phyloP scores from a whole-genome alignment of 2,113 vertebrate species.

The Paratilapia polleni region DNA sequence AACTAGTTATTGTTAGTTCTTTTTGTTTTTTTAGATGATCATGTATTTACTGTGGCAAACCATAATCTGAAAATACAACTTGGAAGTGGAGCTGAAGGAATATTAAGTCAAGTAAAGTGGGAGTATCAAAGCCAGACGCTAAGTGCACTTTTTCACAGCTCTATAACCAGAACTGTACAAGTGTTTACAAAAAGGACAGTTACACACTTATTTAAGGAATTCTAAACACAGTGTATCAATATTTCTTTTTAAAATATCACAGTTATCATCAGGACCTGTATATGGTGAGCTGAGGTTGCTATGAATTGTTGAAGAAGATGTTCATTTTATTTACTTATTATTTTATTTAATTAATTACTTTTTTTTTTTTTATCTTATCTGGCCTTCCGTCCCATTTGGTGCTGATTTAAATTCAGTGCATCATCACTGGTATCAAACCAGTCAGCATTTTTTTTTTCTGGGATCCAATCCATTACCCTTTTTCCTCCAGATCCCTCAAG shows the following conservation, averaged over 20 bases:
- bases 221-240: not conserved
- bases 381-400: not conserved
- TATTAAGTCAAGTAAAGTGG: not conserved
- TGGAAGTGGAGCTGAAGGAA: not conserved
- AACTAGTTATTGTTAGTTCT: not conserved
- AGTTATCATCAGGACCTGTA: not conserved
- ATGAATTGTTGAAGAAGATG: too few relatives aligned
- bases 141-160: not conserved
- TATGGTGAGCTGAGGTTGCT: not conserved
- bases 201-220: not conserved
- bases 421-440: not conserved
- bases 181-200: not conserved
- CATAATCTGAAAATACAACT: not conserved
- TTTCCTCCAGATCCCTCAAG: not conserved
- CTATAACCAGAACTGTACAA: too few relatives aligned
- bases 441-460: not conserved
- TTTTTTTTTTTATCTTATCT: accelerated
- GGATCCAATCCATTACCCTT: not conserved
- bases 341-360: not conserved
- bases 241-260: not conserved
- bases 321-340: too few relatives aligned
- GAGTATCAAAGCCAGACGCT: not conserved
- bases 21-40: not conserved
- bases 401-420: not conserved
- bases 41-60: not conserved